These are phyloP conservation scores for Psephotus haematonotus DNA, from an alignment of 2,113 vertebrate species.

Conservation along the genomic window DNA sequence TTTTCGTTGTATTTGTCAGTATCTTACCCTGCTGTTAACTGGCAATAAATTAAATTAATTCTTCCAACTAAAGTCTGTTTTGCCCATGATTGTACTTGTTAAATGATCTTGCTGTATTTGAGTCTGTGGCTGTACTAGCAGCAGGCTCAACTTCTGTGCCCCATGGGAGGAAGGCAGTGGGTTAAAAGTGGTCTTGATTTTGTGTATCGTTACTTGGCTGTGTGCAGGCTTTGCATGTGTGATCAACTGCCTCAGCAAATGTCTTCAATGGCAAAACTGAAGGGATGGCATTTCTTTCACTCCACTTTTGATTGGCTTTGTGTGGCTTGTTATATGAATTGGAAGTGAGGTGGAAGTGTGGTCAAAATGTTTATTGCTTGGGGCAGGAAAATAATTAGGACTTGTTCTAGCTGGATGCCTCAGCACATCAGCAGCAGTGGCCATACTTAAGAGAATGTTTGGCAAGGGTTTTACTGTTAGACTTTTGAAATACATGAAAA, in stretches of 20 bases:
- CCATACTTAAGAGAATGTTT: constrained; percentile 16
- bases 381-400: constrained; percentile 36
- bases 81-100: background rate
- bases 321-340: background rate
- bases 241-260: background rate
- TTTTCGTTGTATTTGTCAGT: background rate
- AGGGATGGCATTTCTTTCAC: background rate
- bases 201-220: background rate
- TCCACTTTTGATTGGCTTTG: background rate
- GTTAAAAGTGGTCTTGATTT: background rate
- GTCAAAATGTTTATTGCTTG: constrained; percentile 16
- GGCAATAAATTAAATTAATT: background rate
- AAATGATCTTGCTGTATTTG: background rate
- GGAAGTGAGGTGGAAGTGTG: background rate
- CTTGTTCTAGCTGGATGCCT: constrained; percentile 21
- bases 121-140: background rate
- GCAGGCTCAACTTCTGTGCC: background rate
- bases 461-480: background rate
- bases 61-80: background rate
- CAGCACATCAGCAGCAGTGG: background rate
- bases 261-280: background rate
- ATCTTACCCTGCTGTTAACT: background rate
- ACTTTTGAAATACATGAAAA: background rate
- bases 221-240: background rate
- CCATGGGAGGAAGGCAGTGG: background rate